Evolutionary conservation across 2,888 invertebrate species (phyloP).

Genomic region (Encarsia formosa): DNA sequence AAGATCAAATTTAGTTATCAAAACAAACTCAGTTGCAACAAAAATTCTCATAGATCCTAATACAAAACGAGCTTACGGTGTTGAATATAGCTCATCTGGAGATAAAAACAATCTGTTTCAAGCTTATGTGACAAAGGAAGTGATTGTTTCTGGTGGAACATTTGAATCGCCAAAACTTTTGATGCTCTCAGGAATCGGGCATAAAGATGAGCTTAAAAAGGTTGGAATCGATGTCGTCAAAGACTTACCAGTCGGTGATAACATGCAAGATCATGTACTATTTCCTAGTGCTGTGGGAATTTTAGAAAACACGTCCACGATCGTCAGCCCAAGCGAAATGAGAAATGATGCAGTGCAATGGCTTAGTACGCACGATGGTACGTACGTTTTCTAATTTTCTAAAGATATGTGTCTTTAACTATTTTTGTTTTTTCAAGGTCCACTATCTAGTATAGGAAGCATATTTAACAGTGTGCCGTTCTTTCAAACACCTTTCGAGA

Average conservation of each 20-base stretch:
- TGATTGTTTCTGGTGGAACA: conserved; percentile 71
- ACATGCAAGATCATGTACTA: conserved; percentile 80
- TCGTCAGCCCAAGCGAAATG: not conserved
- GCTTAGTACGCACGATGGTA: conserved; percentile 3
- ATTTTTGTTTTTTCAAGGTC: too few relatives aligned
- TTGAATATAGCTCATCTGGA: conserved; percentile 65
- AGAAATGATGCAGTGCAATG: not conserved
- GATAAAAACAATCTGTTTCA: too few relatives aligned
- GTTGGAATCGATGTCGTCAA: conserved; percentile 61
- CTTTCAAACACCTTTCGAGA: not conserved
- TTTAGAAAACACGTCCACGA: not conserved
- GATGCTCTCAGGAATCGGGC: conserved; percentile 81
- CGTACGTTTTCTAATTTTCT: too few relatives aligned
- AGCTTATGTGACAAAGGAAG: conserved; percentile 75
- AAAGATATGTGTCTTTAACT: too few relatives aligned
- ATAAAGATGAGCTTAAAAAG: conserved; percentile 58
- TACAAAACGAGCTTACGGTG: conserved; percentile 61
- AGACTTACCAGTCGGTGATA: conserved; percentile 72
- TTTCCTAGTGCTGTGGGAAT: too few relatives aligned
- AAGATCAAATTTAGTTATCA: conserved; percentile 34
- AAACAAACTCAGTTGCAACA: conserved; percentile 64
- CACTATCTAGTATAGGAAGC: not conserved
- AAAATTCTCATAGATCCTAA: conserved; percentile 62
- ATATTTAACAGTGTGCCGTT: not conserved
- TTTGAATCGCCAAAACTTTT: conserved; percentile 81